Base-by-base conservation (phyloP, 2,797 vertebrate genomes). In the Champsocephalus esox region DNA sequence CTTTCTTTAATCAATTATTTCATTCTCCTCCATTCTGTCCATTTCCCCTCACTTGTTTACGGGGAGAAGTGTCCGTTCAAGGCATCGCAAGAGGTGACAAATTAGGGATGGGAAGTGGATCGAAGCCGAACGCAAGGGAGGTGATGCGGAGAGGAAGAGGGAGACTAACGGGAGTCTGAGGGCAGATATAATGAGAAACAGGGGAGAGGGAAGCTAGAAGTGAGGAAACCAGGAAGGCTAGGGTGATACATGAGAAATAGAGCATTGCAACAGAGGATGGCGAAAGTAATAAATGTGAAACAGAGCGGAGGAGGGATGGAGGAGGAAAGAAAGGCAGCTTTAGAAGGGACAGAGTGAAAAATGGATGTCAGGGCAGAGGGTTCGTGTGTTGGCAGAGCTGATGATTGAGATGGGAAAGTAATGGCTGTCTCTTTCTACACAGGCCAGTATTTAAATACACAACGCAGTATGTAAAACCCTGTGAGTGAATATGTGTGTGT, bases 351-450 rank as follows among this genome's bases (percentile, higher is more conserved):
- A 52, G 50, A 58, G 48, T 72, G 70, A 72, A 49, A 77, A 76
- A 80, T 78, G 65, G 50, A 55, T 34, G 51, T n/a, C 13, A 63
- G 86, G 78, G 77, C 32, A 14, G 75, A 84, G 70, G 77, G 78
- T 32, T 34, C 9, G 54, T 46, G 63, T 57, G 38, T 71, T 56
- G 10, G 13, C 34, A 62, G 63, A 72, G 24, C 17, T 62, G 84
- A 79, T 73, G 83, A 89, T 62, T 67, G 77, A 86, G 65, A 90
- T 55, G 83, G 65, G 81, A 74, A 80, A 71, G 46, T 79, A 84
- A 91, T 73, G 77, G 72, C 82, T 50, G 56, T 56, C 66, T 75
- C 72, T 82, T 70, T 77, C 61, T 17, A 67, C 55, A 19, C 38
- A 24, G 34, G 21, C 48, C 51, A 5, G 49, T 65, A 46, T 86